Evolutionary conservation across 2,113 vertebrate genomes (phyloP), one percentile per base, ranked within the genome.

Genomic region (Bujurquina vittata): DNA sequence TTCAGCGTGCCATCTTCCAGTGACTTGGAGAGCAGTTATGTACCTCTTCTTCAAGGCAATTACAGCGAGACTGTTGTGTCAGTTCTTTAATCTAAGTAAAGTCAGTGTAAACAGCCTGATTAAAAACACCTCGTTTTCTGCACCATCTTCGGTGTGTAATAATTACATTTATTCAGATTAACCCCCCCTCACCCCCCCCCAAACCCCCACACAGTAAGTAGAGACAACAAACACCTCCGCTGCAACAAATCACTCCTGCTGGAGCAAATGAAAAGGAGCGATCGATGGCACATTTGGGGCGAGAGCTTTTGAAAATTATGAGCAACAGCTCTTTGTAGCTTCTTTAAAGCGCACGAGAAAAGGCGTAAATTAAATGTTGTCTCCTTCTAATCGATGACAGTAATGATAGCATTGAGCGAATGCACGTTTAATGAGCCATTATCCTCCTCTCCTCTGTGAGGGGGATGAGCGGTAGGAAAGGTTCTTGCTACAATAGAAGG

Each of bases 81-180:
- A 31, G 35, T 73, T 59, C 63, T 88, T 86, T 83, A 75, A 84
- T 89, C 43, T 46, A 75, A 77, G 57, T 2, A 22, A 82, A 75
- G 79, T 74, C 78, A 46, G 72, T 22, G 52, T 80, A 74, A 89
- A 88, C 84, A 86, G 22, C 31, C 80, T 87, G 84, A 89, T 90
- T 79, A 89, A 86, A 88, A 91, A 74, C 20, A 43, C 15, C 75
- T 81, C 1, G 1, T 72, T 79, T 84, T 76, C 62, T 2, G 56
- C 59, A 20, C 18, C 20, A 43, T 61, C 6, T 73, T 62, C 52
- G 12, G 22, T 2, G 14, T 81, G n/a, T 54, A 90, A 84, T 29
- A 55, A 84, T 84, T 77, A 26, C 18, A 82, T 77, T 81, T 87
- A 62, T 74, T 63, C 31, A 61, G 35, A 65, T 84, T n/a, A n/a